Percentiles rank a stretch among this genome's conserved stretches.
These are phyloP conservation scores for Nansenia antarctica DNA, from an alignment of 2,113 vertebrate genomes.

Conservation along the genomic window DNA sequence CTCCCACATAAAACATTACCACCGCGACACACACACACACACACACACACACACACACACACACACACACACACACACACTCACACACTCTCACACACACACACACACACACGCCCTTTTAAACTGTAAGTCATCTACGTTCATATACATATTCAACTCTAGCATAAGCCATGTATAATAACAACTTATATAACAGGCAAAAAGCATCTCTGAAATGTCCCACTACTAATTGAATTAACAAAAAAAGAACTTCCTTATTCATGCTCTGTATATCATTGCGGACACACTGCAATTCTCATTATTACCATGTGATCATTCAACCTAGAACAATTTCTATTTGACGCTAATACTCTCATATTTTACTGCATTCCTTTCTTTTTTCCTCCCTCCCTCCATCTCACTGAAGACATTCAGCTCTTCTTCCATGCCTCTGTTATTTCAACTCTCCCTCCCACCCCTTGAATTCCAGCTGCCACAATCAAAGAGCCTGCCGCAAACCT, in stretches of 20 bases:
- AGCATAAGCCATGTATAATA: not conserved
- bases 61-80: no score
- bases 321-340: no score
- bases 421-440: conserved; percentile 59
- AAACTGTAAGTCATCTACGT: not conserved
- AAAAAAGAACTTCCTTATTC: not conserved
- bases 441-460: conserved; percentile 43
- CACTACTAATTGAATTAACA: no score
- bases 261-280: not conserved
- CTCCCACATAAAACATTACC: no score
- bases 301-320: no score
- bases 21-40: no score
- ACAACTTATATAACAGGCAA: no score
- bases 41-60: no score
- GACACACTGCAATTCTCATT: no score
- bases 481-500: conserved; percentile 54
- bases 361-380: conserved; percentile 21
- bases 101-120: not conserved
- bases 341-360: not conserved
- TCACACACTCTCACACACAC: not conserved
- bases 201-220: no score
- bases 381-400: conserved; percentile 27
- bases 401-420: conserved; percentile 23
- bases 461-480: conserved; percentile 63
- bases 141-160: not conserved